Base-by-base conservation (phyloP, 2,888 invertebrate species). In the Macrophya alboannulata region DNA sequence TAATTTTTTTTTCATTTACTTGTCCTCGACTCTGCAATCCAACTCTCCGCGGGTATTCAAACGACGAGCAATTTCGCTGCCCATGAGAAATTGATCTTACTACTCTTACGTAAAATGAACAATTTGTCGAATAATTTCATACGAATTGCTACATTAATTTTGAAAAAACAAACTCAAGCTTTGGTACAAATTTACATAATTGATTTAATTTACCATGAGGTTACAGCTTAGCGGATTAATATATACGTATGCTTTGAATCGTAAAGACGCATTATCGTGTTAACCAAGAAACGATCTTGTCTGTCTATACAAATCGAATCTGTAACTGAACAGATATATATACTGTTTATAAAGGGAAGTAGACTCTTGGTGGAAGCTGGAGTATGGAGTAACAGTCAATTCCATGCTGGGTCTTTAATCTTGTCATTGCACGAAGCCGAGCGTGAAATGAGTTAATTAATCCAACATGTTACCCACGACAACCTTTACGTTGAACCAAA, bases 361-460 rank as follows among this genome's bases (percentile, higher is more conserved):
- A 55, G 43, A 51, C 77, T 77, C 77, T 51, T 51, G 31, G 77
- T 55, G 55, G 51, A 77, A 31, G 31, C 37, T 17, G 55, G 37
- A 77, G 77, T 21, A 74, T 74, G 72, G 21, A 62, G 62, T 55
- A 74, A 6, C 77, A 77, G 81, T 81, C 81, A 21, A 81, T 81
- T 40, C 43, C 81, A 81, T 40, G 43, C n/a, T 21, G n/a, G 81
- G 83, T 83, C 83, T 83, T 83, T 51, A 65, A 83, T 83, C 83
- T 68, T 83, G 83, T 83, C 83, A 83, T 83, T 83, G 83, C 5
- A 51, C 48, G 48, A 68, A 83, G 51, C 83, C 45, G 71, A 37
- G 68, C 83, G 83, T 83, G 83, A 83, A 83, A 83, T 83, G 83
- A 83, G 55, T 83, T 83, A 83, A 83, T 83, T 71, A 83, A 68